phyloP scores from a whole-genome alignment of 2,797 vertebrate species.

The Danio aesculapii region DNA sequence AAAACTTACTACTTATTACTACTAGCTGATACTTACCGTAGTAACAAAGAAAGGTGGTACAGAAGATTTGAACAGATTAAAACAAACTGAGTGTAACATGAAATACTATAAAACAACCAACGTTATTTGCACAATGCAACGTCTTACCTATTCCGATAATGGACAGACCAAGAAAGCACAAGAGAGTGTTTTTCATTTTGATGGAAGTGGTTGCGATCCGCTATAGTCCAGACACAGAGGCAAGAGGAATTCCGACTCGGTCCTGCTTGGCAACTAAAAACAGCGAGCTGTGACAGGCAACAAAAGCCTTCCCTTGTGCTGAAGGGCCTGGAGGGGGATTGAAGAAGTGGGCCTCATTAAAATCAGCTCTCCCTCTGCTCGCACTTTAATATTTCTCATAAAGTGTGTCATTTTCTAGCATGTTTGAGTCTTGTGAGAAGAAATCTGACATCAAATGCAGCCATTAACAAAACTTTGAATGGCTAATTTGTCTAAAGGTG shows the following conservation, averaged over 20 bases:
- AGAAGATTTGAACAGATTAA: background rate
- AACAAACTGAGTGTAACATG: background rate
- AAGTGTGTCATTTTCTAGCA: constrained; percentile 5
- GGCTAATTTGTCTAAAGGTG: no score
- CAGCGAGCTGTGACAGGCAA: constrained; percentile 77
- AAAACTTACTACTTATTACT: no score
- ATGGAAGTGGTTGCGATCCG: constrained; percentile 60
- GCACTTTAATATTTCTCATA: constrained; percentile 22
- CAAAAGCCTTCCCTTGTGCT: constrained; percentile 78
- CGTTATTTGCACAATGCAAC: no score
- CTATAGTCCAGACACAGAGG: constrained; percentile 62
- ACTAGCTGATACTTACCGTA: no score
- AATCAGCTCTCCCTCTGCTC: constrained; percentile 64
- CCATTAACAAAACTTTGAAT: background rate
- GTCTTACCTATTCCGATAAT: constrained; percentile 75
- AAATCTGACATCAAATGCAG: background rate
- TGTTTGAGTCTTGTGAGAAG: background rate
- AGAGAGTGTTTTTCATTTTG: constrained; percentile 73
- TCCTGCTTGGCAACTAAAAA: constrained; percentile 80
- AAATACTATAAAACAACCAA: constrained; percentile 30
- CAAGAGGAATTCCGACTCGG: constrained; percentile 74
- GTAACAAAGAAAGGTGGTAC: no score
- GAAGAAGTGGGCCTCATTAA: constrained; percentile 72
- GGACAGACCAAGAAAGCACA: constrained; percentile 71
- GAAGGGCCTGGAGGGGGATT: constrained; percentile 67